Conservation (phyloP, 2,888 invertebrate species). For the Cheilosia soror region DNA sequence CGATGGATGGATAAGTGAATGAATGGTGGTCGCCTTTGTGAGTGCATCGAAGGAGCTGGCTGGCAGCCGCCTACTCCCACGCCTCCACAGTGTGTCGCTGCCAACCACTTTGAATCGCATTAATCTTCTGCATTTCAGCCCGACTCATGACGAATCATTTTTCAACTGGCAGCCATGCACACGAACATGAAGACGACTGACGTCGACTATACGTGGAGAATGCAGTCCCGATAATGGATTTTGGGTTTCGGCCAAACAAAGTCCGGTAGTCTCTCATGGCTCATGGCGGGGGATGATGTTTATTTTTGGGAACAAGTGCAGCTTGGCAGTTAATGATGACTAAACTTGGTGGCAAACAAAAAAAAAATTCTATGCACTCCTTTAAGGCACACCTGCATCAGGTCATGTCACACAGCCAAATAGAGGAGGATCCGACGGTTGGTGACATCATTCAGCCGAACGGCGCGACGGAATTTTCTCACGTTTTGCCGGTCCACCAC, state of each 20-base stretch:
- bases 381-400: constrained; percentile 51
- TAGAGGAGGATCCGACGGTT: not conserved
- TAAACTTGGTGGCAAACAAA: not conserved
- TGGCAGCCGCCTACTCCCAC: constrained; percentile 69
- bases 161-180: constrained; percentile 71
- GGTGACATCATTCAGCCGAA: constrained; percentile 60
- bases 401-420: constrained; percentile 31
- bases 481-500: constrained; percentile 46
- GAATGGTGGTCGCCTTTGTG: constrained; percentile 73
- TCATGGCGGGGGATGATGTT: not conserved
- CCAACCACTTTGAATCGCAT: constrained; percentile 75
- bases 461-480: constrained; percentile 37
- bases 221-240: constrained; percentile 73
- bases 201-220: constrained; percentile 42
- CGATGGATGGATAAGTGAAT: constrained; percentile 75
- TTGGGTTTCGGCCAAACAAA: constrained; percentile 68
- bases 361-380: too few species aligned
- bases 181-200: constrained; percentile 44
- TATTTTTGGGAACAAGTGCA: constrained; percentile 50
- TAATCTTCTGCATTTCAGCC: constrained; percentile 71
- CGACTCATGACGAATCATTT: constrained; percentile 75
- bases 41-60: constrained; percentile 57
- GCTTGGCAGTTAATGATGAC: constrained; percentile 61
- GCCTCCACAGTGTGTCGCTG: constrained; percentile 62
- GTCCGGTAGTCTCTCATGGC: not conserved